Percentiles rank a stretch among this genome's conserved stretches.
phyloP scores from a whole-genome alignment of 1,140 invertebrate genomes.

The Phocides pigmalion region DNA sequence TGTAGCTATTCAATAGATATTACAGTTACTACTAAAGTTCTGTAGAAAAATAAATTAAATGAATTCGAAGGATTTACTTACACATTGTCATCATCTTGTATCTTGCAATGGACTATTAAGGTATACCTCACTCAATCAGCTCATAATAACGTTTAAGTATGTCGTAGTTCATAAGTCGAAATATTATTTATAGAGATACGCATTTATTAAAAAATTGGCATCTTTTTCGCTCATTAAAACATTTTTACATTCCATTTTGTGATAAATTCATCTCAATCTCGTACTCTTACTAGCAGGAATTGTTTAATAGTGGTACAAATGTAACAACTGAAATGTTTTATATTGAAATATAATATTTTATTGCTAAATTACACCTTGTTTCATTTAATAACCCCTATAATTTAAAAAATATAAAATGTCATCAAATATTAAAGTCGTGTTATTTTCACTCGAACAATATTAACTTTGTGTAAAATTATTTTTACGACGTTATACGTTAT shows the following conservation, averaged over 20 bases:
- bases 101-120: constrained; percentile 2
- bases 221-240: constrained; percentile 9
- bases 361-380: constrained; percentile 51
- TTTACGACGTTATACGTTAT: too few species aligned
- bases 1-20: background rate
- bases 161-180: constrained; percentile 21
- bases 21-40: background rate
- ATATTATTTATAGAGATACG: constrained; percentile 10
- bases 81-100: background rate
- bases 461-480: too few species aligned
- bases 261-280: constrained; percentile 42
- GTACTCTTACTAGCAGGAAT: constrained; percentile 35
- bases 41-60: background rate
- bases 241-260: constrained; percentile 57
- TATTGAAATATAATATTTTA: constrained; percentile 77
- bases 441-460: too few species aligned
- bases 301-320: constrained; percentile 53
- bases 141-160: constrained; percentile 10
- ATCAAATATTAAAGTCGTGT: too few species aligned
- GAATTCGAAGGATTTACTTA: background rate
- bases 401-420: too few species aligned
- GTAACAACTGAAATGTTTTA: constrained; percentile 60
- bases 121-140: constrained; percentile 1
- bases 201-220: constrained; percentile 12
- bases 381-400: too few species aligned